Percentiles rank a stretch among this genome's conserved stretches.
phyloP scores from a whole-genome alignment of 2,797 vertebrate genomes.

The Psittacula derbiana region DNA sequence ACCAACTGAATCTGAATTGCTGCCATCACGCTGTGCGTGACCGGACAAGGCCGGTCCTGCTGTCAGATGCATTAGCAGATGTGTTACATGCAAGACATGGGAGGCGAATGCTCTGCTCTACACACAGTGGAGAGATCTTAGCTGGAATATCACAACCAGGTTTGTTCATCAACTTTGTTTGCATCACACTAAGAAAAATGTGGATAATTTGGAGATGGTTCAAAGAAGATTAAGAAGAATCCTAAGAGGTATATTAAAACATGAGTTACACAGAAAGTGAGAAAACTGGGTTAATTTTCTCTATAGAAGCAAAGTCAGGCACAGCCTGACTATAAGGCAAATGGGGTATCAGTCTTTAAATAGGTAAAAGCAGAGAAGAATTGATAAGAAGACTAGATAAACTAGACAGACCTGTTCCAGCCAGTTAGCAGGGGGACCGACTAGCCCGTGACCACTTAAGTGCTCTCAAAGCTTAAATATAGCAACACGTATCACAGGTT shows the following conservation, averaged over 20 bases:
- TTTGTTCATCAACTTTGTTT: not conserved
- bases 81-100: rapidly evolving
- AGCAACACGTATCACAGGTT: not conserved
- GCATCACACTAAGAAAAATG: not conserved
- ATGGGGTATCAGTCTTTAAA: not conserved
- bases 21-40: no score
- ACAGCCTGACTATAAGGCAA: not conserved
- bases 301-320: not conserved
- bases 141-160: not conserved
- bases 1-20: not conserved
- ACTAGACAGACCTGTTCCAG: not conserved
- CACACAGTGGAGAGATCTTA: not conserved
- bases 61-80: not conserved
- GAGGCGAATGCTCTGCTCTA: not conserved
- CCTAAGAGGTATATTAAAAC: not conserved
- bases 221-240: not conserved
- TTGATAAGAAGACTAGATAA: not conserved
- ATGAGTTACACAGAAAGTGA: not conserved
- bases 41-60: not conserved
- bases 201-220: not conserved
- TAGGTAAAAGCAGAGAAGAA: not conserved
- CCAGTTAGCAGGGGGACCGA: not conserved
- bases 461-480: not conserved
- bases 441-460: not conserved
- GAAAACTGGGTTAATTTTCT: not conserved